Evolutionary conservation across 2,888 invertebrate genomes (phyloP).

Genomic region (Cheilosia variabilis): DNA sequence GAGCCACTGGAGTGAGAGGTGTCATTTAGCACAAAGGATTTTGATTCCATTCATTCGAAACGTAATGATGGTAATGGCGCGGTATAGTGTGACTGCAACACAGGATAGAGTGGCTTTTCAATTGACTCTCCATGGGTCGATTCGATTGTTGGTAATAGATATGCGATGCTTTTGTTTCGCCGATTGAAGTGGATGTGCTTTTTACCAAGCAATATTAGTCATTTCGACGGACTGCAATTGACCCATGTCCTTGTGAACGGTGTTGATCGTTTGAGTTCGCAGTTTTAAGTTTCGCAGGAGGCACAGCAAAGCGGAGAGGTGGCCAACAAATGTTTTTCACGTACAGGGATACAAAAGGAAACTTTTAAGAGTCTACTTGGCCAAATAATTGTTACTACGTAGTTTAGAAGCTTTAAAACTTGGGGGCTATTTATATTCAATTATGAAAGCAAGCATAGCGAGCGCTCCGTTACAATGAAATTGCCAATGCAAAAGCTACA

Average conservation of each 20-base stretch:
- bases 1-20: constrained; percentile 20
- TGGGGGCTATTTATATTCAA: too few species aligned
- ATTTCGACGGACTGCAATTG: not conserved
- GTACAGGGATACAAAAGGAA: too few species aligned
- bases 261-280: not conserved
- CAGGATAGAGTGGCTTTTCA: constrained; percentile 55
- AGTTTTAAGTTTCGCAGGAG: too few species aligned
- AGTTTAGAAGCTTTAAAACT: too few species aligned
- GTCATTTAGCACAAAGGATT: constrained; percentile 66
- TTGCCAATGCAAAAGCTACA: too few species aligned
- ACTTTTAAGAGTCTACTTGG: too few species aligned
- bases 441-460: too few species aligned
- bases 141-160: constrained; percentile 18
- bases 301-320: too few species aligned
- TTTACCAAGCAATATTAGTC: constrained; percentile 1
- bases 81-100: constrained; percentile 19
- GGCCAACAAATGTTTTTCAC: too few species aligned
- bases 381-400: too few species aligned
- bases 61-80: constrained; percentile 55
- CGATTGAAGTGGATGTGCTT: not conserved
- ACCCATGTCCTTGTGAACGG: constrained; percentile 5
- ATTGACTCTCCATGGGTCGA: constrained; percentile 51
- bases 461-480: too few species aligned
- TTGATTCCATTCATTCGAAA: constrained; percentile 64
- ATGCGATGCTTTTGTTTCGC: constrained; percentile 25